phyloP scores from a whole-genome alignment of 92 coral and sea anemone genomes.

The Montipora capitata region DNA sequence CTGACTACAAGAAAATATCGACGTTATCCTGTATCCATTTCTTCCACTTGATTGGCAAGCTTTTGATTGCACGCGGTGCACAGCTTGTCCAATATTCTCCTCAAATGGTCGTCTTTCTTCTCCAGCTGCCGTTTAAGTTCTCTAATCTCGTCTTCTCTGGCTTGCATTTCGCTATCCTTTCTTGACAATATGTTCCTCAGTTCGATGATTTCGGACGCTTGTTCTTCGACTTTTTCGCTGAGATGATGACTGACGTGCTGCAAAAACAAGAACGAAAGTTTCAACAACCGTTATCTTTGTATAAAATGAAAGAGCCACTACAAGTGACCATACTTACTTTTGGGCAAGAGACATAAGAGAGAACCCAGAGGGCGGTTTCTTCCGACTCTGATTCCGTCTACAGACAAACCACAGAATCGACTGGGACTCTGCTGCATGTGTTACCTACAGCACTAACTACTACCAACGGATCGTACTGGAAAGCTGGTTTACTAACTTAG shows the following conservation, averaged over 20 bases:
- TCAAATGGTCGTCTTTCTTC: slow-evolving; percentile 76
- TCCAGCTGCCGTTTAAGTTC: slow-evolving; percentile 78
- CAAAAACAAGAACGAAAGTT: not conserved
- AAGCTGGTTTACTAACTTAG: too few species aligned
- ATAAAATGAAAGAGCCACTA: too few species aligned
- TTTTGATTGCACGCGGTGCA: slow-evolving; percentile 73
- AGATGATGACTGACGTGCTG: slow-evolving; percentile 64
- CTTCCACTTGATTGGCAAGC: slow-evolving; percentile 51
- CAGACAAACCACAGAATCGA: too few species aligned
- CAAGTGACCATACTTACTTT: too few species aligned
- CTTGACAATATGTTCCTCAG: slow-evolving; percentile 69
- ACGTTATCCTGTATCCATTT: slow-evolving; percentile 57
- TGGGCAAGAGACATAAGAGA: too few species aligned
- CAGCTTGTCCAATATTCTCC: slow-evolving; percentile 68
- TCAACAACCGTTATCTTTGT: too few species aligned
- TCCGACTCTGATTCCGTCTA: too few species aligned
- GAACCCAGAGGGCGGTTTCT: too few species aligned
- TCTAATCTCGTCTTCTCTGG: slow-evolving; percentile 67
- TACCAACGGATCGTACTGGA: too few species aligned
- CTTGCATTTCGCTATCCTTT: slow-evolving; percentile 83
- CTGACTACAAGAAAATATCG: not conserved
- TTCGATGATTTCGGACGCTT: slow-evolving; percentile 81
- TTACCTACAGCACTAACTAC: too few species aligned
- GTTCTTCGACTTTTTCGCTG: slow-evolving; percentile 80
- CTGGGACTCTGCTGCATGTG: too few species aligned